phyloP scores from a whole-genome alignment of 2,113 vertebrate genomes.

The Accipiter cooperii region DNA sequence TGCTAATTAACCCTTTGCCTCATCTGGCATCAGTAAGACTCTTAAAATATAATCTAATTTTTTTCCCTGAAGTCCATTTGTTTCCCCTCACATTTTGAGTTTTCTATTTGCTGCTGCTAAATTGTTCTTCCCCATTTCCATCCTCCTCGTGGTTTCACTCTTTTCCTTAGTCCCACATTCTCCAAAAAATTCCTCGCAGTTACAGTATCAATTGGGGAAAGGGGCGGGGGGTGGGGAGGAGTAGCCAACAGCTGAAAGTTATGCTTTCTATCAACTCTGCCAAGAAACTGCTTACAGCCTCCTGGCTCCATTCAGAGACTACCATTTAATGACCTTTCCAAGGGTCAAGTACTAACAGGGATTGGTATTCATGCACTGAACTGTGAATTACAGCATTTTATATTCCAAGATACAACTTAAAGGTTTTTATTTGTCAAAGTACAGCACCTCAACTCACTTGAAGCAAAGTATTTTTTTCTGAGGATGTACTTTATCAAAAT shows the following conservation, averaged over 20 bases:
- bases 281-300: neutral
- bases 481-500: neutral
- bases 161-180: neutral
- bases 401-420: neutral
- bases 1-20: conserved; percentile 38
- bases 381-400: neutral
- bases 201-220: neutral
- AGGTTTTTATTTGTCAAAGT: neutral
- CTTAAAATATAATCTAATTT: neutral
- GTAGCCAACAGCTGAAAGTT: neutral
- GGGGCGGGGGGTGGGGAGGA: too few relatives aligned
- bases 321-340: neutral
- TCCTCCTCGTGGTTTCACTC: neutral
- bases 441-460: neutral
- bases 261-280: neutral
- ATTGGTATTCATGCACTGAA: neutral
- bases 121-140: neutral
- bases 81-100: neutral
- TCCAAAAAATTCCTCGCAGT: neutral
- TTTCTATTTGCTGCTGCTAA: neutral
- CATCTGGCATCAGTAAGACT: neutral
- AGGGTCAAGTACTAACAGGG: conserved; percentile 1
- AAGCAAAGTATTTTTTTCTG: neutral
- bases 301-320: neutral
- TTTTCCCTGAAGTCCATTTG: neutral